Conservation (phyloP, 2,113 vertebrate genomes). For the Pollimyrus isidori region DNA sequence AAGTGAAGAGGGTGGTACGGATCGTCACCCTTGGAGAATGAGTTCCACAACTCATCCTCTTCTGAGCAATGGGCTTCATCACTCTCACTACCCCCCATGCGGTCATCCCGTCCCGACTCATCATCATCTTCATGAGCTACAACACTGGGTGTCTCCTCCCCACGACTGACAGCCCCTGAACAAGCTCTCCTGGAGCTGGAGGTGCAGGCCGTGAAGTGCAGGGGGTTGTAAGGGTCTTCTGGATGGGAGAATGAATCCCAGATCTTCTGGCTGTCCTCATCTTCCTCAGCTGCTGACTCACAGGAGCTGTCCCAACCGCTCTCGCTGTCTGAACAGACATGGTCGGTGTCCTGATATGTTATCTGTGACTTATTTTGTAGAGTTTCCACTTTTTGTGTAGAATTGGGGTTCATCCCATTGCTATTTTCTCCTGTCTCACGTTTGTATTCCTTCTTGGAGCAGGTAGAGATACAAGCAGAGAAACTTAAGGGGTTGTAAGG, state of each 20-base stretch:
- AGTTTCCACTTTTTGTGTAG: slow-evolving; percentile 27
- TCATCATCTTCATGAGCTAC: not conserved
- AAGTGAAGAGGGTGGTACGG: slow-evolving; percentile 66
- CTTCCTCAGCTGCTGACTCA: slow-evolving; percentile 44
- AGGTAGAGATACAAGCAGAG: slow-evolving; percentile 51
- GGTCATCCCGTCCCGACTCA: slow-evolving; percentile 22
- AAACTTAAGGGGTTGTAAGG: slow-evolving; percentile 57
- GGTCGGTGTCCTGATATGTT: slow-evolving; percentile 32
- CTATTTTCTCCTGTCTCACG: slow-evolving; percentile 10
- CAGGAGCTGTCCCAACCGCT: slow-evolving; percentile 57
- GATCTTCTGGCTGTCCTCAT: slow-evolving; percentile 55
- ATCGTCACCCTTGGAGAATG: slow-evolving; percentile 47
- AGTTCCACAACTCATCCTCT: slow-evolving; percentile 54
- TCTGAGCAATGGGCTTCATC: slow-evolving; percentile 23
- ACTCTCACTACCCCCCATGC: slow-evolving; percentile 34
- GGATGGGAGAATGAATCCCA: slow-evolving; percentile 57
- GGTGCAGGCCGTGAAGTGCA: slow-evolving; percentile 56
- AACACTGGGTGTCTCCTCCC: not conserved
- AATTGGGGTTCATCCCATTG: not conserved
- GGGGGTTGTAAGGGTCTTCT: slow-evolving; percentile 59
- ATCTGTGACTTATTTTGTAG: not conserved
- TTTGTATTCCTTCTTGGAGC: slow-evolving; percentile 29
- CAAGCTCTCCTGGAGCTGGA: not conserved
- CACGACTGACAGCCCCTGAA: not conserved
- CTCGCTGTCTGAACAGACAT: slow-evolving; percentile 56